These are phyloP conservation scores for Tetragnatha montana DNA, from an alignment of 2,888 invertebrate genomes.

Conservation along the genomic window DNA sequence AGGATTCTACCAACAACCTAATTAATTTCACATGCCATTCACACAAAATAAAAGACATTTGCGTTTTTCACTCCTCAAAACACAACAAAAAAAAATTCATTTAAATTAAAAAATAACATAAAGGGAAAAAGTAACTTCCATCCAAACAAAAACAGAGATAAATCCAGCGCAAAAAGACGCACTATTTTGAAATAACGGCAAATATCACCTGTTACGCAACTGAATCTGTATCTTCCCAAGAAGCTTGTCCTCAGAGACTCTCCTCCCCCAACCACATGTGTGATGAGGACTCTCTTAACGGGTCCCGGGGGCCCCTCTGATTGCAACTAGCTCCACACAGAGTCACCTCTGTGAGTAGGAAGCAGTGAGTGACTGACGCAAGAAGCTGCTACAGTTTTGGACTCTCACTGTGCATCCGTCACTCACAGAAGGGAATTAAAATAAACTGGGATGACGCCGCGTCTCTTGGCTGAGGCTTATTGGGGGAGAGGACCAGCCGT, in stretches of 20 bases:
- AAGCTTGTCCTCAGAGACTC: neutral
- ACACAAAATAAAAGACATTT: too few species aligned
- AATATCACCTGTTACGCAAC: too few species aligned
- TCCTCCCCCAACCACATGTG: neutral
- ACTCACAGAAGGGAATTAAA: conserved; percentile 7
- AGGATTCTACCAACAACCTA: too few species aligned
- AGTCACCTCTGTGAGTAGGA: conserved; percentile 56
- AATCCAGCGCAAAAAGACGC: too few species aligned
- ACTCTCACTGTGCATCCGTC: neutral
- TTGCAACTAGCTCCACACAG: conserved; percentile 4
- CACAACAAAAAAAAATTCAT: too few species aligned
- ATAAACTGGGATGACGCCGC: conserved; percentile 27
- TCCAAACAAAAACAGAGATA: too few species aligned
- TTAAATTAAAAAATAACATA: too few species aligned
- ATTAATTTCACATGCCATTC: too few species aligned
- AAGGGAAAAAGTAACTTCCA: too few species aligned
- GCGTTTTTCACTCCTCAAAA: too few species aligned
- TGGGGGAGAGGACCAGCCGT: neutral
- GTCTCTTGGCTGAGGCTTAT: neutral
- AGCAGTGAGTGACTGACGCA: conserved; percentile 41
- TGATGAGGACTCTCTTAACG: neutral
- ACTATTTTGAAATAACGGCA: too few species aligned
- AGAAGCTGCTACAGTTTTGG: neutral
- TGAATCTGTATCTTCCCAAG: too few species aligned
- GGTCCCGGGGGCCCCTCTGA: conserved; percentile 2